A percentile compares a stretch with the other conserved stretches of the same genome.
These are phyloP conservation scores for Corythornis vintsioides DNA, from an alignment of 2,113 vertebrate genomes.

Conservation along the genomic window DNA sequence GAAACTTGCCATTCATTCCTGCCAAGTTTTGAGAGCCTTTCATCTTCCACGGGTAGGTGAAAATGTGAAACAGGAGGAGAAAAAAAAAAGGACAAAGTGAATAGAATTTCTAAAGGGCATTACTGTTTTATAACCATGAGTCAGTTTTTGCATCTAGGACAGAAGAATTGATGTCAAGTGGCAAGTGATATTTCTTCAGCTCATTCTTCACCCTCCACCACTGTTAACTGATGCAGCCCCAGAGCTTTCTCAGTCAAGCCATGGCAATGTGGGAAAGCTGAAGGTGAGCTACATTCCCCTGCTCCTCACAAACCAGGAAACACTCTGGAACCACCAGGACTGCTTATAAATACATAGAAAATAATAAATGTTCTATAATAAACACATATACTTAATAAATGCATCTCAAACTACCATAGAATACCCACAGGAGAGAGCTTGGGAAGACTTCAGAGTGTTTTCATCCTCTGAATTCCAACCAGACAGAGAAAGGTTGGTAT, in stretches of 20 bases:
- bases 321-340: not conserved
- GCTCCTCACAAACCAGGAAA: not conserved
- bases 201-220: not conserved
- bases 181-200: conserved; percentile 11
- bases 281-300: not conserved
- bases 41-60: not conserved
- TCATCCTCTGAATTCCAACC: not conserved
- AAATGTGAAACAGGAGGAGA: not conserved
- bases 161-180: not conserved
- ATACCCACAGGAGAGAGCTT: not conserved
- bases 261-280: not conserved
- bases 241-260: not conserved
- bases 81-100: not conserved
- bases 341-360: not conserved
- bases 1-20: not conserved
- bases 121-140: not conserved
- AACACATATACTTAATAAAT: not conserved
- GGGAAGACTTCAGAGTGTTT: not conserved
- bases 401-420: not conserved
- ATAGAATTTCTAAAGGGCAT: not conserved
- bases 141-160: not conserved
- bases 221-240: not conserved
- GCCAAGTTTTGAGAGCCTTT: not conserved
- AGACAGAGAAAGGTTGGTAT: not conserved
- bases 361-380: not conserved